phyloP scores from a whole-genome alignment of 2,888 invertebrate genomes.

The Lepidocyrtoides sp. region DNA sequence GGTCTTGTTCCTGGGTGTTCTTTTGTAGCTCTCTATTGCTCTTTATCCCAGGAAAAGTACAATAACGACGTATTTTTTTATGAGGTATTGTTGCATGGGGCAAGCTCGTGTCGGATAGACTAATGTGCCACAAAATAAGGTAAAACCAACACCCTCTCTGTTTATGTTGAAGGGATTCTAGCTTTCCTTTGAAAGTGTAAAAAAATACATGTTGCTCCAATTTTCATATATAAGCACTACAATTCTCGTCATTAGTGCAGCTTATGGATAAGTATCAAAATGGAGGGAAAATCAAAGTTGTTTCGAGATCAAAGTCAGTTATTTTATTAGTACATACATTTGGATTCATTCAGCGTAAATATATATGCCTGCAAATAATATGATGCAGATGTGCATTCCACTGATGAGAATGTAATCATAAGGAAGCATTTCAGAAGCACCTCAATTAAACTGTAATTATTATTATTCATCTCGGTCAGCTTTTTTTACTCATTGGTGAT shows the following conservation, averaged over 20 bases:
- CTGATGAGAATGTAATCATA: not conserved
- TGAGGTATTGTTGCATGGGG: constrained; percentile 29
- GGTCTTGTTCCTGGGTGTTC: not conserved
- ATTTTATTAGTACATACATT: no score
- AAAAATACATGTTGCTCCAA: no score
- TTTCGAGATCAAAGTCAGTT: no score
- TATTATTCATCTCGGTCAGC: not conserved
- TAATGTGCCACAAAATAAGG: not conserved
- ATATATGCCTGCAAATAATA: no score
- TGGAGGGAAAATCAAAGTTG: no score
- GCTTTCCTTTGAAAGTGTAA: not conserved
- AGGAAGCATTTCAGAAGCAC: not conserved
- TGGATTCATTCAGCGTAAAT: no score
- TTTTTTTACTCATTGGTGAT: not conserved
- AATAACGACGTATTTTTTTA: constrained; percentile 21
- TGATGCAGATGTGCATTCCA: not conserved
- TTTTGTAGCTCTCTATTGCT: not conserved
- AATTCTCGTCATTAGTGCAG: no score
- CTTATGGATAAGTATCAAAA: no score
- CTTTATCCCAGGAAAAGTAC: not conserved
- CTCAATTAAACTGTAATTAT: constrained; percentile 10
- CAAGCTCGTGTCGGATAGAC: not conserved
- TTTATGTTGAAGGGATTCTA: not conserved
- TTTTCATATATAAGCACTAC: no score
- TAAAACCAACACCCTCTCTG: not conserved